Base-by-base conservation (phyloP, 1,140 invertebrate genomes). In the Archegozetes longisetosus region DNA sequence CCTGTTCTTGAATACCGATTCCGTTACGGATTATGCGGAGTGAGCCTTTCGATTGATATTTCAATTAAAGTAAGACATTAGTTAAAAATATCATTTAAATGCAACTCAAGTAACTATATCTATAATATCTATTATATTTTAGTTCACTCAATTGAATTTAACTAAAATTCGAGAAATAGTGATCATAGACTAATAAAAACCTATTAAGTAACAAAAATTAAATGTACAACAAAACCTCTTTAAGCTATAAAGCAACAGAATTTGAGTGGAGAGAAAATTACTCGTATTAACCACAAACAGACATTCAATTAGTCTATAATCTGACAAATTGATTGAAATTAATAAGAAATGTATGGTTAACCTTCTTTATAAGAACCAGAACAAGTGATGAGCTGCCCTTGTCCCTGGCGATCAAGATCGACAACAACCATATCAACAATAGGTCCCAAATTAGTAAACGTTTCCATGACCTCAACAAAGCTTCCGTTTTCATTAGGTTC, bases 371-470 rank as follows among this genome's bases (percentile, higher is more conserved):
- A 93, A n/a, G 85, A 85, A 47, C 89, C 84, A 77, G 93, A 97
- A 70, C 94, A 98, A 0, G 94, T 98, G 3, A 99, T 91, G 56
- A 99, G 80, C 75, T 96, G 94, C 9, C 91, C 93, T 75, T 98
- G 94, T 0, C 94, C 94, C 73, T 97, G 92, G 46, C 88, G 75
- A 73, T 98, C 95, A 54, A 95, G 77, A 74, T 97, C 91, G 0
- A 98, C 89, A 1, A 97, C 86, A 64, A 89, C 88, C 86, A 98
- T 97, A 73, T 98, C 95, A 23, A 94, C 80, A 68, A 99, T 97
- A 0, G 94, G 93, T 3, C 92, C 93, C 25, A 98, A 77, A 77
- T 96, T 98, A 17, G 90, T 94, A 71, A 94, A 98, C 12, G 84
- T 87, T 74, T 98, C 94, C 82, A 98, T 88, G 2, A 89, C 79